Evolutionary conservation across 2,888 invertebrate genomes (phyloP), one percentile per base, ranked within the genome.

Genomic region (Mimas tiliae): DNA sequence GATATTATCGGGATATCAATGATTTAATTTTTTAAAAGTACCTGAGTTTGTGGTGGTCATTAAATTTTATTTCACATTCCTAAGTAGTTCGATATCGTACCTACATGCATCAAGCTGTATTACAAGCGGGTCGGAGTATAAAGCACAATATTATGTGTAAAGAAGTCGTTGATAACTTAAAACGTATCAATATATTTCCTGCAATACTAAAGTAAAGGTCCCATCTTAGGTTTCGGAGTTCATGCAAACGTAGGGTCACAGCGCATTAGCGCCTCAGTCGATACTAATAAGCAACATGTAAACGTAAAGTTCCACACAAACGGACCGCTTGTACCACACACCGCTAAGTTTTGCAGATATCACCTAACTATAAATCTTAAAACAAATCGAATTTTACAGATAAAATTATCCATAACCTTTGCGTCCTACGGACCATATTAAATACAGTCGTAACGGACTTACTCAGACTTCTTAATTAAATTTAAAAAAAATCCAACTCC

Each of bases 301-400:
- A 78, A 79, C 78, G 75, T 75, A 79, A 85, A 84, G 78, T 80
- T 80, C 78, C 82, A 80, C 78, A 78, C 78, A 78, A 86, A 81
- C 72, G 80, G 81, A 78, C 79, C 76, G 81, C 82, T 85, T 80
- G 83, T 78, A 81, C 79, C 80, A 78, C 81, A 82, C 80, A 80
- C 77, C 78, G 79, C 84, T 82, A 81, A 81, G 82, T 79, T 79
- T 81, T 85, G 87, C 84, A 83, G 84, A 85, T 82, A 85, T 82
- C 81, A 80, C 87, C 87, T 91, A 88, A 85, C 86, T 91, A 89
- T 89, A 86, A 86, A 85, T 84, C 86, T 88, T 89, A 89, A 91
- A 90, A 81, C 79, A 90, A 90, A 89, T 85, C 75, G 78, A 86
- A 86, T 88, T 84, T 85, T 91, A 91, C 86, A 88, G 83, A 84